Evolutionary conservation across 2,113 vertebrate genomes (phyloP), one percentile per base, ranked within the genome.

Genomic region (Ifrita kowaldi): DNA sequence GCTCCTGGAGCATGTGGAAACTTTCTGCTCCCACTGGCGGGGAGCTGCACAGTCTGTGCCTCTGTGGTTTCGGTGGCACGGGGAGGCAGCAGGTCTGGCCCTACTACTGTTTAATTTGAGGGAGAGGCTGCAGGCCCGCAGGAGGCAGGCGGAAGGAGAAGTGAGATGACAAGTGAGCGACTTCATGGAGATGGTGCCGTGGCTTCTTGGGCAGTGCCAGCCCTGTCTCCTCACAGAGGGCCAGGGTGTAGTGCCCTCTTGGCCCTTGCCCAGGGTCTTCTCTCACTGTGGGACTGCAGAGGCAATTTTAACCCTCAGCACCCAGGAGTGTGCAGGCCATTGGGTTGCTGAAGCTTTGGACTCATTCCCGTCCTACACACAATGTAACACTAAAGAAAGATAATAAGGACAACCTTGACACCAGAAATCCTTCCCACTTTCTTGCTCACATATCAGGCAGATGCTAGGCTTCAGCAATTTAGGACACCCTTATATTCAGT

Each of bases 71-170:
- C 0, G 0, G 64, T 60, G 86, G 77, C 49, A 91, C 4, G 7
- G 67, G 67, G 37, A 83, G 86, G 86, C 68, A 88, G 76, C 70
- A 90, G 82, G 67, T 96, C 75, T 84, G 89, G 39, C 76, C 46
- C 3, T 1, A 14, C 22, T 84, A 12, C 30, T 78, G 82, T 97
- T 97, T 97, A 62, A 80, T 84, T 93, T 86, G 94, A 92, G 95
- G 92, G 90, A 95, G 71, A 62, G 87, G 92, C 91, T 71, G 68
- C 86, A 53, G 77, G 79, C 75, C 33, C 78, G 50, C 41, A 74
- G 87, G 84, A 82, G 94, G 41, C 8, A 35, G 71, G 39, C 9
- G 1, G 68, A 57, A 83, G 81, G 41, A 94, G 93, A 81, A 63
- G 76, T 2, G 16, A 75, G 77, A 81, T 14, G 87, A 86, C 0